Conservation (phyloP, 1,140 invertebrate species). For the Drosophila melanica region DNA sequence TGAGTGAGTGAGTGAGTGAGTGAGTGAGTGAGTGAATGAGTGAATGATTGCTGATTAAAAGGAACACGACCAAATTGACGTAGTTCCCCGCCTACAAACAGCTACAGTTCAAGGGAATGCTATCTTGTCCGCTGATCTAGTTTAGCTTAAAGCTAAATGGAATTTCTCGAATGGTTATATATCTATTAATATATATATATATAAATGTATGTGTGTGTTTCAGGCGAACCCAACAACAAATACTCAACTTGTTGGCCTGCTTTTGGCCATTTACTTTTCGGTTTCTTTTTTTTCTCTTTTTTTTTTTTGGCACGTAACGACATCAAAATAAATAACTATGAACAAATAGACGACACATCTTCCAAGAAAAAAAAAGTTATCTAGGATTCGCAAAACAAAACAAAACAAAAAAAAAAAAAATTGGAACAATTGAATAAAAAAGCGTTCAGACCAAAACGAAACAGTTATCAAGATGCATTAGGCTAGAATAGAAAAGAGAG, state of each 20-base stretch:
- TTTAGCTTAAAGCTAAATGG: conserved; percentile 13
- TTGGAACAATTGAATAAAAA: too few species aligned
- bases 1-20: too few species aligned
- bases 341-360: conserved; percentile 9
- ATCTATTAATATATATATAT: not conserved
- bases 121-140: too few species aligned
- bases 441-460: too few species aligned
- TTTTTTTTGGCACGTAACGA: conserved; percentile 20
- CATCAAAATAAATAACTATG: conserved; percentile 15
- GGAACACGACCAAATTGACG: not conserved
- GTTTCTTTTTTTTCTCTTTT: too few species aligned
- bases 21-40: not conserved
- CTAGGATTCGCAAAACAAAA: not conserved
- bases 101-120: conserved; percentile 2
- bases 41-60: conserved; percentile 9
- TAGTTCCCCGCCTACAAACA: not conserved
- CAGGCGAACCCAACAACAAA: not conserved
- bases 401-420: not conserved
- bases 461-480: too few species aligned
- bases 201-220: not conserved
- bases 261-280: conserved; percentile 7
- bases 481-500: not conserved
- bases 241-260: conserved; percentile 9
- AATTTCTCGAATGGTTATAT: not conserved
- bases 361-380: not conserved